Base-by-base conservation (phyloP, 2,113 vertebrate species). In the Pogona vitticeps region DNA sequence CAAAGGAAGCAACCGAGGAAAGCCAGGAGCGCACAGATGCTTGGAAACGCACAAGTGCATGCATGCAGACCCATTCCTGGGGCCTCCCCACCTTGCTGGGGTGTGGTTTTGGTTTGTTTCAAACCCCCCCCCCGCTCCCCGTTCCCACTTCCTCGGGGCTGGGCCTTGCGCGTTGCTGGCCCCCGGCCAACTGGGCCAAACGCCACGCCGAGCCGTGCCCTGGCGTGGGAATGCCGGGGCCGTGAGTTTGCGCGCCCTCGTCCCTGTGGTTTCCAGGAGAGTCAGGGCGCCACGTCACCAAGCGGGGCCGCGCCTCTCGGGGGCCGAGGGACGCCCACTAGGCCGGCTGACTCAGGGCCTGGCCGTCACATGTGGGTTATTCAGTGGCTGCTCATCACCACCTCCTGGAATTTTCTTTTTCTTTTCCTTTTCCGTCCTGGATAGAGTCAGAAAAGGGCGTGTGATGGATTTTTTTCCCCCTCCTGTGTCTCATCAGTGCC, bases 111-210 rank as follows among this genome's bases (percentile, higher is more conserved):
- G n/a, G n/a, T n/a, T n/a, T n/a, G n/a, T n/a, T n/a, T n/a, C n/a
- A n/a, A n/a, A n/a, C n/a, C n/a, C n/a, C n/a, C n/a, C n/a, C 46
- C 46, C 46, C 46, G 5, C 46, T 10, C 46, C 10, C 46, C 46
- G 46, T 78, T 67, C 10, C 0, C 0, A 68, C 75, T 28, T 68
- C 61, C 75, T 7, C 61, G 0, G 63, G 7, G 0, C 75, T 26
- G 46, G 86, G 85, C 9, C 17, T 9, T 86, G 84, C 65, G 0
- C 91, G 90, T 93, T 92, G 90, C 86, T 88, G 90, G 86, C 8
- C 7, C 3, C 0, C 70, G 46, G 87, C 91, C 92, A 26, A 86
- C 78, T 46, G 84, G 86, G 86, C 81, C 85, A 52, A 8, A 23
- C 6, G 61, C 18, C 28, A 36, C 1, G 86, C 83, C 80, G 81